phyloP scores from a whole-genome alignment of 2,113 vertebrate genomes.

The Cariama cristata region DNA sequence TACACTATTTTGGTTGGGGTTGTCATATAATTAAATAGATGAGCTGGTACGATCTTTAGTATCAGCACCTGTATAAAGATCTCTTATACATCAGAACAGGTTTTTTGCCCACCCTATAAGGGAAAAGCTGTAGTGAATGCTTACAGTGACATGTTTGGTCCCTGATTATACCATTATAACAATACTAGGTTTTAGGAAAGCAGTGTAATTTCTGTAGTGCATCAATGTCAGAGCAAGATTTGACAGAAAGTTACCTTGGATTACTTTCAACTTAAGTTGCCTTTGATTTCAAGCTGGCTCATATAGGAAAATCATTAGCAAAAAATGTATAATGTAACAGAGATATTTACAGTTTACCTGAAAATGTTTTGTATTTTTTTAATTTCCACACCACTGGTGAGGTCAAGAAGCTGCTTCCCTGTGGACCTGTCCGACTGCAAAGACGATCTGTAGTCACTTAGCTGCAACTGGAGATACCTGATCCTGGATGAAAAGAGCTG shows the following conservation, averaged over 20 bases:
- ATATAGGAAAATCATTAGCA: background rate
- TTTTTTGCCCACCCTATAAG: background rate
- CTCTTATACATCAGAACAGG: background rate
- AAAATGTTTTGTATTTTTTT: background rate
- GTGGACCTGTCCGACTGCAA: constrained; percentile 37
- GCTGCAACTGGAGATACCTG: constrained; percentile 76
- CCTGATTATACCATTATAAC: background rate
- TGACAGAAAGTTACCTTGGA: background rate
- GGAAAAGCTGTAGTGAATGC: background rate
- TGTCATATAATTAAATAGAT: background rate
- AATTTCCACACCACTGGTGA: background rate
- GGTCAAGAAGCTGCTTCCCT: constrained; percentile 44
- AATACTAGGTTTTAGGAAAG: background rate
- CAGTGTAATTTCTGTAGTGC: background rate
- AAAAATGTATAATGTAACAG: background rate
- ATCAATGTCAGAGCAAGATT: background rate
- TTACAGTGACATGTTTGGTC: background rate
- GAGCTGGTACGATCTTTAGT: background rate
- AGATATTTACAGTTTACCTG: background rate
- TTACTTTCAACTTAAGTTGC: background rate
- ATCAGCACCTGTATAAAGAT: background rate
- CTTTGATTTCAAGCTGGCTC: background rate
- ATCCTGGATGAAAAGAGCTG: constrained; percentile 83
- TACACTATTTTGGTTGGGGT: background rate
- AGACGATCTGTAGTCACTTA: constrained; percentile 3